Conservation (phyloP, 2,113 vertebrate species). For the Ageneiosus marmoratus region DNA sequence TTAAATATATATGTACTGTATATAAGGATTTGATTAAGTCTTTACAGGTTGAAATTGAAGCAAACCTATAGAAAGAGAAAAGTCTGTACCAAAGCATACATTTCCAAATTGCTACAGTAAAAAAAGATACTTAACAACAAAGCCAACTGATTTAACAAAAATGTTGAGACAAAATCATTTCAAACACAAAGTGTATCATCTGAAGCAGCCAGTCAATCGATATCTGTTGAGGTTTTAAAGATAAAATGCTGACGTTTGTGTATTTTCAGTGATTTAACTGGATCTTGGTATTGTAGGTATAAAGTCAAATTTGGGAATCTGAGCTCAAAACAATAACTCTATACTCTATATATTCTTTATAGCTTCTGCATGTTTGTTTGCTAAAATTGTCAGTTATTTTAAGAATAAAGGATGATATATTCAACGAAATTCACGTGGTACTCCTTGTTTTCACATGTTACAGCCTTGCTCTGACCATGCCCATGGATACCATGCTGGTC, state of each 20-base stretch:
- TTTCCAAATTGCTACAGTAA: slow-evolving; percentile 83
- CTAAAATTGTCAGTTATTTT: slow-evolving; percentile 64
- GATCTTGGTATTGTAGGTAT: slow-evolving; percentile 26
- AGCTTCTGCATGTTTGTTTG: slow-evolving; percentile 36
- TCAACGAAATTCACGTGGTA: slow-evolving; percentile 42
- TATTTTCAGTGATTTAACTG: slow-evolving; percentile 31
- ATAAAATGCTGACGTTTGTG: slow-evolving; percentile 33
- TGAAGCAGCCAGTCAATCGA: slow-evolving; percentile 37
- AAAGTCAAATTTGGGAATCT: slow-evolving; percentile 39
- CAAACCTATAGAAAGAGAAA: slow-evolving; percentile 74
- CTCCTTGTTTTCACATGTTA: slow-evolving; percentile 36
- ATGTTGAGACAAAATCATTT: slow-evolving; percentile 24
- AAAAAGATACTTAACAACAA: slow-evolving; percentile 78
- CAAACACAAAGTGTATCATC: slow-evolving; percentile 42
- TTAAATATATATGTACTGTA: slow-evolving; percentile 81
- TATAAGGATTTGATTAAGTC: slow-evolving; percentile 69
- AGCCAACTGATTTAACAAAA: slow-evolving; percentile 69
- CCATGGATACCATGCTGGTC: slow-evolving; percentile 59
- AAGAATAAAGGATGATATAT: slow-evolving; percentile 58
- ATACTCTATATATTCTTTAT: slow-evolving; percentile 36
- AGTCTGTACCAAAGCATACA: slow-evolving; percentile 91
- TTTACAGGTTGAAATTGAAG: slow-evolving; percentile 69
- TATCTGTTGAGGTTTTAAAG: slow-evolving; percentile 38
- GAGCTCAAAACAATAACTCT: slow-evolving; percentile 44
- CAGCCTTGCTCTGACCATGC: slow-evolving; percentile 47